A percentile compares a stretch with the other conserved stretches of the same genome.
Evolutionary conservation across 2,888 invertebrate species (phyloP).

Genomic region (Callyntrura guangdongensis): DNA sequence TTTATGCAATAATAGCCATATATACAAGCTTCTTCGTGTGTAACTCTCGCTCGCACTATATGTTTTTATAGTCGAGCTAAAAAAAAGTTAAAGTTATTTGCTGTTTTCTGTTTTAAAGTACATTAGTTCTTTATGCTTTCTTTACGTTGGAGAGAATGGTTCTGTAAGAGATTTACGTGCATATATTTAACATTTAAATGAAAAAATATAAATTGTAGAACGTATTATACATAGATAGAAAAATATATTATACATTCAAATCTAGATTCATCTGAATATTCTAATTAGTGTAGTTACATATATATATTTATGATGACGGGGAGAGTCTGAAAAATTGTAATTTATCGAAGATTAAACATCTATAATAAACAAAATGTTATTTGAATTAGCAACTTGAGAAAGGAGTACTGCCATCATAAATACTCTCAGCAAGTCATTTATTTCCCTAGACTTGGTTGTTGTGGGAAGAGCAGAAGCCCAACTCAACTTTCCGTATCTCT

Average conservation of each 20-base stretch:
- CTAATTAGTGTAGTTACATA: background rate
- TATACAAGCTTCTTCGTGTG: background rate
- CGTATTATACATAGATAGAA: background rate
- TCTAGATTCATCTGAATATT: constrained; percentile 2
- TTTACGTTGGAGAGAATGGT: constrained; percentile 40
- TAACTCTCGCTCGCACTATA: background rate
- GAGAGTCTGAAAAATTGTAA: constrained; percentile 51
- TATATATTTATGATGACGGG: constrained; percentile 30
- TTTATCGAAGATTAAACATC: constrained; percentile 32
- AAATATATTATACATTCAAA: background rate
- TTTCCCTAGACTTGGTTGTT: constrained; percentile 41
- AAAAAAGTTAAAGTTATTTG: no score
- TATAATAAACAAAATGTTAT: constrained; percentile 23
- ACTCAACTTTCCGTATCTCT: constrained; percentile 49
- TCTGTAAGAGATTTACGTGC: constrained; percentile 38
- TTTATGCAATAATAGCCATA: background rate
- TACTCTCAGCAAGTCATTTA: background rate
- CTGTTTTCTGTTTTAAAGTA: background rate
- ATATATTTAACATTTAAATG: background rate
- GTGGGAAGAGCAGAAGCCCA: constrained; percentile 34
- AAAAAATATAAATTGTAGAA: background rate
- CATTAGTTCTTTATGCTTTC: background rate
- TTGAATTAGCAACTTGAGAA: constrained; percentile 10
- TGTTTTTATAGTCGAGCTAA: no score
- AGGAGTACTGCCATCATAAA: background rate